A percentile compares a stretch with the other conserved stretches of the same genome.
phyloP scores from a whole-genome alignment of 2,113 vertebrate species.

The Solea solea region DNA sequence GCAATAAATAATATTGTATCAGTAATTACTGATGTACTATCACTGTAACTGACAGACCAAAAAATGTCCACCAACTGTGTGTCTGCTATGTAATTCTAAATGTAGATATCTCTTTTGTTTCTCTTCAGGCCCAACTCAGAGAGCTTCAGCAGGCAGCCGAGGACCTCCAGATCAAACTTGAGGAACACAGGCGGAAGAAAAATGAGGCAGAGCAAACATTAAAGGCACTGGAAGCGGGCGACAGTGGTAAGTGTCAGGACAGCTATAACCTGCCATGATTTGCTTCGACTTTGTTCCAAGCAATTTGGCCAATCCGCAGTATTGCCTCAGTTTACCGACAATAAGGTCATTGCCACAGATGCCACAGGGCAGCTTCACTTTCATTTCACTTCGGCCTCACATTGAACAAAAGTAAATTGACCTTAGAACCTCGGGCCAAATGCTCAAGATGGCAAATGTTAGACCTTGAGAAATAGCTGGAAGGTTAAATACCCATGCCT shows the following conservation, averaged over 20 bases:
- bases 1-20: too few relatives aligned
- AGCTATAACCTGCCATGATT: slow-evolving; percentile 34
- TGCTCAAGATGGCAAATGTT: slow-evolving; percentile 50
- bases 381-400: slow-evolving; percentile 32
- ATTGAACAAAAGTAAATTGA: slow-evolving; percentile 43
- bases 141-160: slow-evolving; percentile 74
- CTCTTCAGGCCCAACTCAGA: slow-evolving; percentile 69
- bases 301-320: slow-evolving; percentile 22
- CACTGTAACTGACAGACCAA: background rate
- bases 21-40: background rate
- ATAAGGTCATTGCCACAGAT: slow-evolving; percentile 17
- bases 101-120: background rate
- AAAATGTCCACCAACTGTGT: background rate
- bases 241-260: slow-evolving; percentile 41
- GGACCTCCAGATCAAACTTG: slow-evolving; percentile 73
- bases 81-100: background rate
- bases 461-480: slow-evolving; percentile 24
- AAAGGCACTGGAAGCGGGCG: slow-evolving; percentile 42
- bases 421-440: slow-evolving; percentile 25
- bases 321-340: slow-evolving; percentile 20
- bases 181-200: slow-evolving; percentile 69
- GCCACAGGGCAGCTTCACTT: slow-evolving; percentile 40
- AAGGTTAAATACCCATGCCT: slow-evolving; percentile 61
- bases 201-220: slow-evolving; percentile 62
- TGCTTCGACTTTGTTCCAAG: slow-evolving; percentile 34